These are phyloP conservation scores for Pteropus rufus DNA, from an alignment of 2,797 vertebrate species.

Conservation along the genomic window DNA sequence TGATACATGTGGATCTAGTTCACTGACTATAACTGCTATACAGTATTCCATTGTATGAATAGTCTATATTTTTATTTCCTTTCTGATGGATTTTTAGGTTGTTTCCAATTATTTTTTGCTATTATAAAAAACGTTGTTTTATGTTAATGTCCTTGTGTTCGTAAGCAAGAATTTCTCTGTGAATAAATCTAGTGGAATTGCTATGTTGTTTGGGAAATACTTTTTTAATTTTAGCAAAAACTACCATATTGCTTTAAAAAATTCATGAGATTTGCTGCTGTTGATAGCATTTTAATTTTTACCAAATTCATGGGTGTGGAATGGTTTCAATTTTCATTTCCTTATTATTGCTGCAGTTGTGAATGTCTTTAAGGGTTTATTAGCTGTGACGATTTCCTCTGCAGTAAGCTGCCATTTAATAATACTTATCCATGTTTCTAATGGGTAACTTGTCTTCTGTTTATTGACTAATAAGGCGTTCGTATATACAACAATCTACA, in stretches of 20 bases:
- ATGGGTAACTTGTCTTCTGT: neutral
- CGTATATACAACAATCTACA: neutral
- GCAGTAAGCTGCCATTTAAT: neutral
- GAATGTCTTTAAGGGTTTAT: neutral
- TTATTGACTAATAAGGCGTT: neutral
- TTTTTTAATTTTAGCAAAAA: constrained; percentile 29
- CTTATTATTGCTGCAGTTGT: neutral
- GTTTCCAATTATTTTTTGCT: neutral
- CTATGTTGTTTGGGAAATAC: neutral
- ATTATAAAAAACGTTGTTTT: constrained; percentile 14
- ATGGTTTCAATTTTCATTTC: neutral
- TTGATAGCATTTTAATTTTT: neutral
- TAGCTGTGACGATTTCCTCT: neutral
- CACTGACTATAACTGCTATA: neutral
- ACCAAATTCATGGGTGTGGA: neutral
- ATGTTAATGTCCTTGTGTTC: neutral
- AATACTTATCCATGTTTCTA: neutral
- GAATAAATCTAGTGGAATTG: constrained; percentile 31
- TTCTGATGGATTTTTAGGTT: neutral
- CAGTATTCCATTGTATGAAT: neutral
- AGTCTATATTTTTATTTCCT: neutral
- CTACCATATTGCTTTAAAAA: neutral
- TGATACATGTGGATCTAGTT: neutral
- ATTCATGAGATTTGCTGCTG: neutral
- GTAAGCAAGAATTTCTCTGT: constrained; percentile 32